Base-by-base conservation (phyloP, 2,888 invertebrate species). In the Microchrysa polita region DNA sequence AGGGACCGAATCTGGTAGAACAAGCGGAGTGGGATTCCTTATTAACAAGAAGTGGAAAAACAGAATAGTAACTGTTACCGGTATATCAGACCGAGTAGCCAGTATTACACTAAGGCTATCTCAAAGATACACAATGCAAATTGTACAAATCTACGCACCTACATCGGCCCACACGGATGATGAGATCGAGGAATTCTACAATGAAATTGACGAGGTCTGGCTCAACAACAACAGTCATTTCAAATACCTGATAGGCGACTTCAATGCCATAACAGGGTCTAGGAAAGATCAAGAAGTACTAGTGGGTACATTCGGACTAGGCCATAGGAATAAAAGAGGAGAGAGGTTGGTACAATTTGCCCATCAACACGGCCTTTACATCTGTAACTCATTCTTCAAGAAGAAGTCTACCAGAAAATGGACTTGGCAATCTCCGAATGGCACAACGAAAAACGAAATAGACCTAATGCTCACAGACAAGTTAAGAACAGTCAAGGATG, bases 281-380 rank as follows among this genome's bases (percentile, higher is more conserved):
- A 23, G 7, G 27, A 34, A 34, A 34, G 27, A 34, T 7, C 27
- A 2, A 5, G 27, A 34, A 34, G 7, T 7, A 23, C n/a, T 27
- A 5, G 34, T 60, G 27, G 60, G 34, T 12, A 27, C 23, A 60
- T 27, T 27, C 1, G 60, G 27, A 27, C 20, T 27, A 12, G 57
- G 22, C 4, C 10, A 9, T 12, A 60, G 27, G 2, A 60, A 60
- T 60, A 27, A 34, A 20, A 60, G 5, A 16, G 60, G 0, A 23
- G 60, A 60, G 16, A 60, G 60, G 14, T 27, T 60, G 60, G 60
- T 60, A 5, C 34, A 60, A 27, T 27, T 60, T 12, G 34, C 60
- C 10, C 34, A 60, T 14, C 60, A 23, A 12, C 23, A 60, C 5
- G n/a, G 0, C 34, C 12, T 60, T 7, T 23, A 27, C 60, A 60